Base-by-base conservation (phyloP, 1,140 invertebrate species). In the Hirudo medicinalis region DNA sequence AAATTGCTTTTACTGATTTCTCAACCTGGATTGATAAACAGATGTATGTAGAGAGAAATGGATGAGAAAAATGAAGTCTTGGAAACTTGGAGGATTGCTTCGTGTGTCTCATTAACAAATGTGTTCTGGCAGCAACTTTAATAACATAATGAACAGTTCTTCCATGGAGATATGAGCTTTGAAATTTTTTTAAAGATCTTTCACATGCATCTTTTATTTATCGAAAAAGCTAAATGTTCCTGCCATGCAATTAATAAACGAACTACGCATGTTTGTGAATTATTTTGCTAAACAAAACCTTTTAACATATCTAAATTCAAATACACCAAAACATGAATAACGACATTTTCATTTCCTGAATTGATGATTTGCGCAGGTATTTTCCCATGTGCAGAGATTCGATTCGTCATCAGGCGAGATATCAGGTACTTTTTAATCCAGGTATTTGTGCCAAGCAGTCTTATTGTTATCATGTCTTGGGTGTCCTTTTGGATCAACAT, bases 361-460 rank as follows among this genome's bases (percentile, higher is more conserved):
- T 15, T 49, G 15, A 49, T 49, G 9, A 49, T 49, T 49, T 49
- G 43, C n/a, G n/a, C 71, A 73, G 74, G 74, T 13, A 68, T 67
- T 4, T 75, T 67, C 54, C 72, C 74, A 22, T 75, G 74, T 67
- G 80, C 90, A 13, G 82, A 89, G 74, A 89, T 90, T 0, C 88
- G 87, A 72, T 94, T 94, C 82, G 91, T 91, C 80, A 84, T 94
- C 5, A n/a, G 32, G 54, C 84, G 91, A 90, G 49, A 74, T 22
- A 57, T 74, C 63, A 63, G 66, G 66, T 93, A 92, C 79, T 94
- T 93, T 80, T 84, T 94, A 2, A 90, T 91, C 74, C 89, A 90
- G 82, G 89, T 92, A 9, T 93, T 93, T 81, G 87, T 92, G 49
- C 92, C 92, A 0, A 93, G 91, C 78, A 91, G 91, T 67, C 84